Evolutionary conservation across 2,113 vertebrate species (phyloP).

Genomic region (Tachycineta bicolor): DNA sequence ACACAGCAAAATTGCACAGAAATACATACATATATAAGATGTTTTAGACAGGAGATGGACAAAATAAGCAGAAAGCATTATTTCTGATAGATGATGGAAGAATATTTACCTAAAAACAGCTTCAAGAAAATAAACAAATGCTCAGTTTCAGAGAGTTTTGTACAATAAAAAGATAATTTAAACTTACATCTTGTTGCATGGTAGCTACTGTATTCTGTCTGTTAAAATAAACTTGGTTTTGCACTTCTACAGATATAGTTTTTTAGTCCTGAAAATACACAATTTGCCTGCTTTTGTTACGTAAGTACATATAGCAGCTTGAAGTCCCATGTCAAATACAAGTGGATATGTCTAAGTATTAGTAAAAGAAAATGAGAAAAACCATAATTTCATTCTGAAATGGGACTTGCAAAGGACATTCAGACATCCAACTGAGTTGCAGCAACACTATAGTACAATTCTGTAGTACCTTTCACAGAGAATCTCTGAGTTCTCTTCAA

Average conservation of each 20-base stretch:
- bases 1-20: not conserved
- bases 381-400: not conserved
- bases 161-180: not conserved
- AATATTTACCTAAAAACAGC: not conserved
- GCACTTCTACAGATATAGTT: not conserved
- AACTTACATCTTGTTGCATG: not conserved
- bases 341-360: not conserved
- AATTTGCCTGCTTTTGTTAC: not conserved
- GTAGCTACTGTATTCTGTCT: not conserved
- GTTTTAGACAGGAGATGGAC: not conserved
- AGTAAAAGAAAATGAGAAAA: not conserved
- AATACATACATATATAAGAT: not conserved
- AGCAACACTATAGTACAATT: not conserved
- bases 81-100: not conserved
- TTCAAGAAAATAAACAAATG: not conserved
- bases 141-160: not conserved
- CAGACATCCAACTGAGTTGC: not conserved
- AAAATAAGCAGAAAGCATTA: not conserved
- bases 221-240: not conserved
- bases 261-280: not conserved
- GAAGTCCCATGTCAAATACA: not conserved
- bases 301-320: not conserved
- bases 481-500: not conserved
- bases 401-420: not conserved
- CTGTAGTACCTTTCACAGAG: not conserved